Percentiles rank a stretch among this genome's conserved stretches.
These are phyloP conservation scores for Nibea coibor DNA, from an alignment of 2,113 vertebrate species.

Conservation along the genomic window DNA sequence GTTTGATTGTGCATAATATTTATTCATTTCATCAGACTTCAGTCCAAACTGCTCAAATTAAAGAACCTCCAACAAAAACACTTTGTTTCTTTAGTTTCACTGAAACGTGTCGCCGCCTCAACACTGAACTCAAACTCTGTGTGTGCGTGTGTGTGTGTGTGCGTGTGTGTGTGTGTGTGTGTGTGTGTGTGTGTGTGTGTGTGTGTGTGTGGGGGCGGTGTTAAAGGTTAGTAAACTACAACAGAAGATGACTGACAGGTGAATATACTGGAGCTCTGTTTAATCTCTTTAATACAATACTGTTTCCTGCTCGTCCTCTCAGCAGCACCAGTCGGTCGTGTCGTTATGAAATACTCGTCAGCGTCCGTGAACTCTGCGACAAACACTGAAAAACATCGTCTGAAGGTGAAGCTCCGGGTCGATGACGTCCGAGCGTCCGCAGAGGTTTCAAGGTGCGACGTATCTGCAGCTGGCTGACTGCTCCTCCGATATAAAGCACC, in stretches of 20 bases:
- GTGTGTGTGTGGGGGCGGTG: not conserved
- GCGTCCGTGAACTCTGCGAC: not conserved
- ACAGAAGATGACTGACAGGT: constrained; percentile 22
- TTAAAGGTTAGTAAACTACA: constrained; percentile 42
- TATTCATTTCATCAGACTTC: constrained; percentile 79
- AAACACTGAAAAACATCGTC: constrained; percentile 30
- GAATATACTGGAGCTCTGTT: constrained; percentile 32
- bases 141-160: no score
- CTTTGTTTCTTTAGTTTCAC: constrained; percentile 26
- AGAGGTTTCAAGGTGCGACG: constrained; percentile 57
- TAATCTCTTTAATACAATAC: constrained; percentile 59
- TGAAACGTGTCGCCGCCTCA: constrained; percentile 48
- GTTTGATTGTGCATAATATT: constrained; percentile 76
- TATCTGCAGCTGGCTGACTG: constrained; percentile 85
- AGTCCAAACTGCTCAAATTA: constrained; percentile 61
- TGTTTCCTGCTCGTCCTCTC: constrained; percentile 38
- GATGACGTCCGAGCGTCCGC: constrained; percentile 30
- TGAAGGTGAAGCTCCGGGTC: not conserved
- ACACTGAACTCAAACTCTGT: constrained; percentile 53
- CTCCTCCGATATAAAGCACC: constrained; percentile 69
- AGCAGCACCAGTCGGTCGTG: no score
- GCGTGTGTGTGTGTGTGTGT: not conserved
- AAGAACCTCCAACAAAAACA: constrained; percentile 58
- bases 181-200: no score
- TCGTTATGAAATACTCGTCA: constrained; percentile 31